Evolutionary conservation across 2,797 vertebrate species (phyloP).

Genomic region (Trematocara caparti): DNA sequence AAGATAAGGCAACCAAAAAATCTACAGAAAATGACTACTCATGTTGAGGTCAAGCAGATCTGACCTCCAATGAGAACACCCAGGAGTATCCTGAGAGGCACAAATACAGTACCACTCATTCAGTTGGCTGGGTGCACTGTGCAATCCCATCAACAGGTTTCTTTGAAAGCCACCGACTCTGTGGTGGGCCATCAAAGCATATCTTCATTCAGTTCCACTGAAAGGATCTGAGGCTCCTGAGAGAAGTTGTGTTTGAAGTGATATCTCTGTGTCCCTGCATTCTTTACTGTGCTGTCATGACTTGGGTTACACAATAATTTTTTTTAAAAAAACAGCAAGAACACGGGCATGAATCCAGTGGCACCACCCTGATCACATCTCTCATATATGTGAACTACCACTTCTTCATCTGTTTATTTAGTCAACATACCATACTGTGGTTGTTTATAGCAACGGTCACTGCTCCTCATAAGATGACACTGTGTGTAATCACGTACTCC

Average conservation of each 20-base stretch:
- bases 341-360: constrained; percentile 29
- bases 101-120: constrained; percentile 48
- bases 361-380: constrained; percentile 22
- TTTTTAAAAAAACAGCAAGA: background rate
- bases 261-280: constrained; percentile 70
- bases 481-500: constrained; percentile 16
- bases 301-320: constrained; percentile 68
- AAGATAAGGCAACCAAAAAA: constrained; percentile 17
- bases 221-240: constrained; percentile 61
- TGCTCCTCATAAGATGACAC: background rate
- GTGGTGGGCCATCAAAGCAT: constrained; percentile 74
- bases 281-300: constrained; percentile 62
- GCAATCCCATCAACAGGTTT: constrained; percentile 56
- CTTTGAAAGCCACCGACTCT: constrained; percentile 66
- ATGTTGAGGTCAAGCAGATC: constrained; percentile 53
- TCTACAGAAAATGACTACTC: constrained; percentile 37
- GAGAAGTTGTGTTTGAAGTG: constrained; percentile 71
- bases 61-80: constrained; percentile 51
- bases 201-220: constrained; percentile 65
- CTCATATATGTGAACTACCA: background rate
- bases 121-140: constrained; percentile 29
- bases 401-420: constrained; percentile 10
- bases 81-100: constrained; percentile 19
- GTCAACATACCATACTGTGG: background rate
- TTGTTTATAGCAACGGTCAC: constrained; percentile 34